Conservation (phyloP, 2,797 vertebrate species). For the Liparis tanakae region DNA sequence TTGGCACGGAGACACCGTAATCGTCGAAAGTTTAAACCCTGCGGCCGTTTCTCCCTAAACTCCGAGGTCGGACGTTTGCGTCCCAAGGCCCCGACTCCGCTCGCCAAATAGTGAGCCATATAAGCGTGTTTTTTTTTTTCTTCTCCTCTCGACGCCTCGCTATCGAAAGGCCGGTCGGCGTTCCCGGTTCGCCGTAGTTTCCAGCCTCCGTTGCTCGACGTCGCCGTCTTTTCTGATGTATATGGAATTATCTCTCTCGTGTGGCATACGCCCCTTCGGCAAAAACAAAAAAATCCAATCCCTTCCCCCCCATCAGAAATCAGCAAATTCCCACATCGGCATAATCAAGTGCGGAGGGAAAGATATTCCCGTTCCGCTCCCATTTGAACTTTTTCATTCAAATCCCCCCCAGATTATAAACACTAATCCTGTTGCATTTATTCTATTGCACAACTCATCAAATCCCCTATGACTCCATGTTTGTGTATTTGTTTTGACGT, state of each 20-base stretch:
- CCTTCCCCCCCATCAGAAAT: conserved; percentile 60
- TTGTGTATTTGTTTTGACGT: conserved; percentile 34
- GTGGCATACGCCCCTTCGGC: too few species aligned
- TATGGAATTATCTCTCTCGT: too few species aligned
- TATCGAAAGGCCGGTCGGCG: too few species aligned
- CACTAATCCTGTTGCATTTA: conserved; percentile 56
- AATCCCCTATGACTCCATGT: conserved; percentile 9
- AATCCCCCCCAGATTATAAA: conserved; percentile 81
- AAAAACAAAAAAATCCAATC: conserved; percentile 45
- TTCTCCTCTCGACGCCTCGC: too few species aligned
- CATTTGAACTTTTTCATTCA: conserved; percentile 74
- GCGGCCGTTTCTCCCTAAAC: neutral
- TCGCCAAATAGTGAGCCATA: too few species aligned
- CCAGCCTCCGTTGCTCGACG: too few species aligned
- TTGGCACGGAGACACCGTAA: neutral
- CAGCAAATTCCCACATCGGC: conserved; percentile 78
- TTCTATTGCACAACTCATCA: conserved; percentile 4
- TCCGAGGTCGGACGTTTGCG: conserved; percentile 18
- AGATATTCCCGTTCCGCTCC: conserved; percentile 67
- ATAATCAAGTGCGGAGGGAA: conserved; percentile 76
- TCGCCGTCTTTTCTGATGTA: too few species aligned
- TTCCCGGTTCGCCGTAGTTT: too few species aligned
- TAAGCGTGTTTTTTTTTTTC: too few species aligned
- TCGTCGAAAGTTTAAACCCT: neutral
- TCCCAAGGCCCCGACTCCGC: too few species aligned